Evolutionary conservation across 2,888 invertebrate genomes (phyloP).

Genomic region (Petrolisthes cinctipes): DNA sequence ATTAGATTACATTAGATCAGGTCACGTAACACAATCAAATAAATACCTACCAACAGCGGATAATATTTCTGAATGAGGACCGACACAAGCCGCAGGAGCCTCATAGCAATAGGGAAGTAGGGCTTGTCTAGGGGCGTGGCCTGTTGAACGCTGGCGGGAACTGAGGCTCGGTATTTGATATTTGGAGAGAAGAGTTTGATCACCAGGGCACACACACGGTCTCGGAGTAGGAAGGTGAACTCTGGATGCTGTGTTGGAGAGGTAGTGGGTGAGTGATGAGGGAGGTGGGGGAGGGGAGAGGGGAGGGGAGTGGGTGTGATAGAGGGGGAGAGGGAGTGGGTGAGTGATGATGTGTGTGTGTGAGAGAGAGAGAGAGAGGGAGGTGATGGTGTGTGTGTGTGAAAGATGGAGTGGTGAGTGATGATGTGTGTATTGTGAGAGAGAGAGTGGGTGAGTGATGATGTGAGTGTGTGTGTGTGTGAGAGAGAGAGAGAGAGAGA

Average conservation of each 20-base stretch:
- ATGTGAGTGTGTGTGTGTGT: no score
- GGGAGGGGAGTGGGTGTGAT: no score
- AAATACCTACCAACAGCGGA: slow-evolving; percentile 80
- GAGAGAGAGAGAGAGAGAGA: no score
- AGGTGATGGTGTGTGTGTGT: no score
- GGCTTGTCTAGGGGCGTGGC: slow-evolving; percentile 84
- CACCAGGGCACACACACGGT: slow-evolving; percentile 97
- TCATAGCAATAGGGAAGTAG: slow-evolving; percentile 96
- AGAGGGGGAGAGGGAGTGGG: neutral
- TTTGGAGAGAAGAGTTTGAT: slow-evolving; percentile 98
- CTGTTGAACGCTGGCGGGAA: slow-evolving; percentile 72
- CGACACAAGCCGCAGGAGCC: slow-evolving; percentile 91
- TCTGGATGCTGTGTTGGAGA: slow-evolving; percentile 82
- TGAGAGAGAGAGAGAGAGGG: no score
- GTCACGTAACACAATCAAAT: no score
- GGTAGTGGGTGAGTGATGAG: neutral
- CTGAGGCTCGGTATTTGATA: slow-evolving; percentile 85
- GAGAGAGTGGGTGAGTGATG: no score
- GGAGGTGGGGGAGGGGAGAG: no score
- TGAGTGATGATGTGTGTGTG: no score
- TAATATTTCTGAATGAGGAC: slow-evolving; percentile 95
- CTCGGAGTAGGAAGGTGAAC: slow-evolving; percentile 93
- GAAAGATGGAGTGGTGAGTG: no score
- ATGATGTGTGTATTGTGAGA: no score
- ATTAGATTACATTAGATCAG: no score